phyloP scores from a whole-genome alignment of 2,888 invertebrate species.

The Trisateles emortualis region DNA sequence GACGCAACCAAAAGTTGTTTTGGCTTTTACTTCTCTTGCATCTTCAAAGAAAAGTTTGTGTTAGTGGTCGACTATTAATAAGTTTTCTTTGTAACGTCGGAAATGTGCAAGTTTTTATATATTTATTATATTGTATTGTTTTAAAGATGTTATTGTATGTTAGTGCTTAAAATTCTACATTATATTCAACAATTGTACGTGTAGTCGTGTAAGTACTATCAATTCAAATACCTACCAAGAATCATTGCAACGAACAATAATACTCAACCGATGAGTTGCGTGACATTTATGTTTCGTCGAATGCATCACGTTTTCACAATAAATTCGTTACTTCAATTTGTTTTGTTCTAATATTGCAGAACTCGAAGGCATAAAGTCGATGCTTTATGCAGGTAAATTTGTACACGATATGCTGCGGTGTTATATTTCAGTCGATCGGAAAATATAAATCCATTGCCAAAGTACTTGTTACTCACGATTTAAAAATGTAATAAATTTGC shows the following conservation, averaged over 20 bases:
- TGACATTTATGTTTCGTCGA: slow-evolving; percentile 48
- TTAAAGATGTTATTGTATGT: background rate
- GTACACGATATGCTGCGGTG: slow-evolving; percentile 35
- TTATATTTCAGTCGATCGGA: slow-evolving; percentile 17
- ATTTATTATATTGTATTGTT: background rate
- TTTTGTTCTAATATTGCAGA: slow-evolving; percentile 43
- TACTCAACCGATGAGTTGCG: slow-evolving; percentile 45
- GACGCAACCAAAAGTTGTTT: slow-evolving; percentile 4
- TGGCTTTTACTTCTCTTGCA: background rate
- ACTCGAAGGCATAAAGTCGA: slow-evolving; percentile 28
- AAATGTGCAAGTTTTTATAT: background rate
- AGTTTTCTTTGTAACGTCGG: background rate
- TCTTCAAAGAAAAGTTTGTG: background rate
- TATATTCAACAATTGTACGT: background rate
- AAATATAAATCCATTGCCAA: slow-evolving; percentile 7
- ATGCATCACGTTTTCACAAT: slow-evolving; percentile 49
- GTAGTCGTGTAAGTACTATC: no score
- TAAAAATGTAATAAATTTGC: background rate
- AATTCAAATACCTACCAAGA: slow-evolving; percentile 18
- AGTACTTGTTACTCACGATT: background rate
- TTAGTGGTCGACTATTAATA: background rate
- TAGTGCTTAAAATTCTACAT: background rate
- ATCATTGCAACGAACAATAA: slow-evolving; percentile 33
- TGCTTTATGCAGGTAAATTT: slow-evolving; percentile 31
- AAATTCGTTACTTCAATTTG: slow-evolving; percentile 39